Percentiles rank a stretch among this genome's conserved stretches.
Evolutionary conservation across 2,113 vertebrate species (phyloP).

Genomic region (Anoplopoma fimbria): DNA sequence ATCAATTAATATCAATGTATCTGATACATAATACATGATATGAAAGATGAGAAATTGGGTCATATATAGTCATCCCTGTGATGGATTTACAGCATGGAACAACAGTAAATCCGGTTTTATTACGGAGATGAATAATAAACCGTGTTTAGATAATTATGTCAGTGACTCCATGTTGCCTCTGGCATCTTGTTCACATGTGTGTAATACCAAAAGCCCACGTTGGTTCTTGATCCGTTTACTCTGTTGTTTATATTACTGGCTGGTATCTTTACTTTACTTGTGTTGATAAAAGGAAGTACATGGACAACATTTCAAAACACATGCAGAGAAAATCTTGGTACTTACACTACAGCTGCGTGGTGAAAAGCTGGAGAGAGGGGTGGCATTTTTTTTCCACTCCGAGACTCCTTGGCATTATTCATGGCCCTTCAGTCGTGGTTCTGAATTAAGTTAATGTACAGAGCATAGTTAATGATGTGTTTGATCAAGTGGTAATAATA

Average conservation of each 20-base stretch:
- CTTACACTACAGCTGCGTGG: slow-evolving; percentile 7
- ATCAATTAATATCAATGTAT: slow-evolving; percentile 1
- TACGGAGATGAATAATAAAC: slow-evolving; percentile 53
- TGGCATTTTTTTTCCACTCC: background rate
- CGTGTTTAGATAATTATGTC: slow-evolving; percentile 56
- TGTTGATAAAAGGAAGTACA: slow-evolving; percentile 38
- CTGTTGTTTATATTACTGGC: slow-evolving; percentile 24
- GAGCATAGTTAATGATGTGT: slow-evolving; percentile 43
- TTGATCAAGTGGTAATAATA: slow-evolving; percentile 40
- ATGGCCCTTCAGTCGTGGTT: slow-evolving; percentile 3
- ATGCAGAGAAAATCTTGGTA: slow-evolving; percentile 22
- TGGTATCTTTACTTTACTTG: slow-evolving; percentile 37
- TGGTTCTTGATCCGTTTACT: slow-evolving; percentile 48
- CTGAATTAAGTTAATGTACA: slow-evolving; percentile 41
- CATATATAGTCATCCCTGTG: background rate
- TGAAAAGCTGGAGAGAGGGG: slow-evolving; percentile 17
- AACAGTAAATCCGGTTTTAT: slow-evolving; percentile 28
- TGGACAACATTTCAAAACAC: slow-evolving; percentile 45
- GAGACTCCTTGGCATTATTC: slow-evolving; percentile 27
- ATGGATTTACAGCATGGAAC: slow-evolving; percentile 38
- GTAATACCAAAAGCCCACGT: slow-evolving; percentile 49
- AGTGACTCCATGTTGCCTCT: slow-evolving; percentile 49
- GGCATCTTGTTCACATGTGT: slow-evolving; percentile 53
- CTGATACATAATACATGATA: background rate
- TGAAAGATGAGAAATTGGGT: background rate